Evolutionary conservation across 2,113 vertebrate species (phyloP), one percentile per base, ranked within the genome.

Genomic region (Hippocampus guttulatus): DNA sequence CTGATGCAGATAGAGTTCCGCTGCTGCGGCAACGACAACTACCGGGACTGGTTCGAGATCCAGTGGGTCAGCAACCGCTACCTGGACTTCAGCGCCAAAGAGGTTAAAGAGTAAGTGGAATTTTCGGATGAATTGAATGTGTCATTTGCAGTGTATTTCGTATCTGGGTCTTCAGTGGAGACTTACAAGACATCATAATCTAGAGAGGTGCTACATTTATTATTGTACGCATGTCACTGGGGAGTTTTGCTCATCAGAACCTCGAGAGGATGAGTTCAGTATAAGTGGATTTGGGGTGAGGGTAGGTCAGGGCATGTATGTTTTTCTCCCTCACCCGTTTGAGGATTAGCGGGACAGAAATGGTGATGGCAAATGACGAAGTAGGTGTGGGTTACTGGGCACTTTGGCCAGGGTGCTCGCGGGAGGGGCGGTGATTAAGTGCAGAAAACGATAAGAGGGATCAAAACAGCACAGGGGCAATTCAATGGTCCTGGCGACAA

Each of bases 41-140:
- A 93, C 87, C 93, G 93, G 86, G 97, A 99, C 66, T 99, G 97
- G 97, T 99, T 99, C 2, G 97, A 98, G 90, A 94, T 99, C 64
- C 97, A 99, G 86, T 99, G 97, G 97, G 94, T 99, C 89, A 99
- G 97, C 93, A 98, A 98, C 88, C 93, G 97, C 70, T 99, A 99
- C 77, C 89, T 99, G 88, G 96, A 99, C 87, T 98, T 98, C 86
- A 94, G 94, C 81, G 89, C 97, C 57, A 99, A 99, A 71, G 95
- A 96, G 87, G 97, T 99, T 74, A 97, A 95, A 95, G 97, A 99
- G 97, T 99, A 90, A 98, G 97, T 96, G 54, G 27, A 18, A 61
- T 40, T 4, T 64, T 65, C 54, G 8, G 16, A 14, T 58, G n/a
- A 25, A 41, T 60, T 52, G 20, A 6, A 27, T 51, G 51, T 68